Evolutionary conservation across 2,113 vertebrate species (phyloP).

Genomic region (Colaptes auratus): DNA sequence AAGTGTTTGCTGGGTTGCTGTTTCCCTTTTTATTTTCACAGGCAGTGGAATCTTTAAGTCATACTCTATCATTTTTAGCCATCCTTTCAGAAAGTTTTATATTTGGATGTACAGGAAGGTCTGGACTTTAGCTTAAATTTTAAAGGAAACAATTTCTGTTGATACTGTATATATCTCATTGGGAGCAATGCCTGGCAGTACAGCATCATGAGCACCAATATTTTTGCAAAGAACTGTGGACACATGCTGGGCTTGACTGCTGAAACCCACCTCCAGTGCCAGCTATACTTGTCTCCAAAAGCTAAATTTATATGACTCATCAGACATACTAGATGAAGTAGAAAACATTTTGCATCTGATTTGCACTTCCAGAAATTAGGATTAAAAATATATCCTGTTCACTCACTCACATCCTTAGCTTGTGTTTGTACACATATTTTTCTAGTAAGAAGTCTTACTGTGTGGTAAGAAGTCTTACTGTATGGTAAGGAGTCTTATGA

Average conservation of each 20-base stretch:
- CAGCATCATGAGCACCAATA: neutral
- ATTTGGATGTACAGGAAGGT: neutral
- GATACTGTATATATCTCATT: neutral
- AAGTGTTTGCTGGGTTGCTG: neutral
- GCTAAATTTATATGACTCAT: neutral
- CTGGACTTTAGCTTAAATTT: neutral
- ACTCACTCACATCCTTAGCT: neutral
- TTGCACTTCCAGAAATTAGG: neutral
- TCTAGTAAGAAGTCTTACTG: neutral
- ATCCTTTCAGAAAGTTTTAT: neutral
- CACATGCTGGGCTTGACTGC: neutral
- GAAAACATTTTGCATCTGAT: neutral
- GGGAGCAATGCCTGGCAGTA: neutral
- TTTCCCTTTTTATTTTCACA: neutral
- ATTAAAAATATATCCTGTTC: neutral
- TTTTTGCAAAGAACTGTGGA: neutral
- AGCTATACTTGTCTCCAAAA: neutral
- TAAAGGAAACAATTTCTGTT: neutral
- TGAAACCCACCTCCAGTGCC: neutral
- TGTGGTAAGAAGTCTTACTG: neutral
- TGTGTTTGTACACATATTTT: neutral
- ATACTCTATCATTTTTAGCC: neutral
- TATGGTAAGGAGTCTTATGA: neutral
- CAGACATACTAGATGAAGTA: neutral
- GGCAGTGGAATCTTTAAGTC: neutral